These are phyloP conservation scores for Sphaeridia pumilis DNA, from an alignment of 2,888 invertebrate species.

Conservation along the genomic window DNA sequence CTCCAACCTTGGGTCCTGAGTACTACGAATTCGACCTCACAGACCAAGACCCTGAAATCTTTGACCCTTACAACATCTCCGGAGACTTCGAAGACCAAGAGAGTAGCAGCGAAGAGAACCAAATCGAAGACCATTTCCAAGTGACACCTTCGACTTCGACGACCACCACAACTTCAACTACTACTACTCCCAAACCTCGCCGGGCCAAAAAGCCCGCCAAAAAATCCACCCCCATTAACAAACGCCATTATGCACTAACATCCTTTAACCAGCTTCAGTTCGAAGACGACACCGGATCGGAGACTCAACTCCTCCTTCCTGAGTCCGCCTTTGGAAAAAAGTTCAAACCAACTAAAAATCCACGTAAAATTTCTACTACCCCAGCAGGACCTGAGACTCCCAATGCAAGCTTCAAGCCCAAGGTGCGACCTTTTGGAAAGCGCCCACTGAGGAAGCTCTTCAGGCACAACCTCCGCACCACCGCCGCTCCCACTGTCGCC, in stretches of 20 bases:
- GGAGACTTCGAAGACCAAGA: background rate
- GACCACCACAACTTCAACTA: background rate
- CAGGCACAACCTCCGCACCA: background rate
- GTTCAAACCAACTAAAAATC: background rate
- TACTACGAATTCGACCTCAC: background rate
- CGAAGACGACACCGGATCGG: too few species aligned
- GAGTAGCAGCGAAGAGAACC: too few species aligned
- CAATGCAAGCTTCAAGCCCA: background rate
- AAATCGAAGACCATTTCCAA: background rate
- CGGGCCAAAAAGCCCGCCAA: background rate
- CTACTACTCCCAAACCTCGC: background rate
- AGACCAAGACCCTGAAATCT: background rate
- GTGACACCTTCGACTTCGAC: background rate
- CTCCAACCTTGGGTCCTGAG: background rate
- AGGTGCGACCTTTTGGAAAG: slow-evolving; percentile 8
- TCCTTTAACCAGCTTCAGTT: too few species aligned
- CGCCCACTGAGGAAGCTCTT: slow-evolving; percentile 6
- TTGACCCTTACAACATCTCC: background rate
- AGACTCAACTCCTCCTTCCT: background rate
- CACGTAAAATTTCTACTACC: background rate
- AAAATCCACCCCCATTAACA: too few species aligned
- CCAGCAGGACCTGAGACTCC: slow-evolving; percentile 12
- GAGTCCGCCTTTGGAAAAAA: background rate
- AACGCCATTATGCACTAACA: too few species aligned
- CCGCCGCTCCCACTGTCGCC: slow-evolving; percentile 4